Conservation (phyloP, 2,888 invertebrate genomes). For the Eurois occulta region DNA sequence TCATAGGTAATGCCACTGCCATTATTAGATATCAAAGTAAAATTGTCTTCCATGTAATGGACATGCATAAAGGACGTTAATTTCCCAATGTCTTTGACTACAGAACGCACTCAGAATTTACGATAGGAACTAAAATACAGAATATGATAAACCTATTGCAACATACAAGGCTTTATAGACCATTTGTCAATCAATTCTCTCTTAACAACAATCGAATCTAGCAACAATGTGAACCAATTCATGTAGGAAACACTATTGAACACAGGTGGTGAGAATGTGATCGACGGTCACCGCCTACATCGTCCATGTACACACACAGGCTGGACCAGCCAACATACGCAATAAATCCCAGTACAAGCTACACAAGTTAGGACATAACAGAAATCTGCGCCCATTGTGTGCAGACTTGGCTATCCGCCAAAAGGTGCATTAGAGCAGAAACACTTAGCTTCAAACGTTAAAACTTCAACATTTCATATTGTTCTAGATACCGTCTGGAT, state of each 20-base stretch:
- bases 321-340: conserved; percentile 50
- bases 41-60: neutral
- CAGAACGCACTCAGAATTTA: neutral
- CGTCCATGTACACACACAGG: conserved; percentile 33
- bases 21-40: neutral
- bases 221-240: conserved; percentile 48
- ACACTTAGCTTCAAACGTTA: conserved; percentile 78
- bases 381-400: conserved; percentile 73
- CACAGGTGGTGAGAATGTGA: conserved; percentile 50
- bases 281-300: conserved; percentile 31
- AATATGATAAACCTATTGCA: neutral
- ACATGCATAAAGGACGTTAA: neutral
- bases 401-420: conserved; percentile 77
- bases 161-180: neutral
- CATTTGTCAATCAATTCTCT: conserved; percentile 30
- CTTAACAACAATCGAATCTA: conserved; percentile 42
- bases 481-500: conserved; percentile 61
- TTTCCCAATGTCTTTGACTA: conserved; percentile 9
- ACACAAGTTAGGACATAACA: conserved; percentile 64
- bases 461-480: conserved; percentile 73
- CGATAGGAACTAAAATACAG: neutral
- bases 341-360: conserved; percentile 63
- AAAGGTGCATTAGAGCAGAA: conserved; percentile 74
- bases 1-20: neutral
- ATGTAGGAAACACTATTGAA: conserved; percentile 43